A percentile compares a stretch with the other conserved stretches of the same genome.
These are phyloP conservation scores for Physocephala rufipes DNA, from an alignment of 2,888 invertebrate genomes.

Conservation along the genomic window DNA sequence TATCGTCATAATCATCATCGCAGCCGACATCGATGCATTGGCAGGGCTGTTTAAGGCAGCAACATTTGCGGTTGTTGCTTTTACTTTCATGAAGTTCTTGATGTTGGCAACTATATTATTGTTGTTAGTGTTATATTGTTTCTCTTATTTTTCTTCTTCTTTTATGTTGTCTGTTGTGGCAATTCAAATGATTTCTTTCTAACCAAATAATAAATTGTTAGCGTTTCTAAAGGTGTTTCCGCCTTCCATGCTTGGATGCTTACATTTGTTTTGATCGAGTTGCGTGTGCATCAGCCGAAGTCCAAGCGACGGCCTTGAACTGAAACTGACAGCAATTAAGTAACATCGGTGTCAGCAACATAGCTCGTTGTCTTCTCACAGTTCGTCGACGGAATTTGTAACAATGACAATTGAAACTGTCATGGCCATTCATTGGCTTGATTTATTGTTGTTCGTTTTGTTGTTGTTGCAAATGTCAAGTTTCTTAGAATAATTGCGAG, in stretches of 20 bases:
- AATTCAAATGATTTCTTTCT: conserved; percentile 16
- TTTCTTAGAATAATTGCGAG: conserved; percentile 2
- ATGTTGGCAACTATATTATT: background rate
- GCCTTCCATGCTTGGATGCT: too few relatives aligned
- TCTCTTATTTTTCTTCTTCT: background rate
- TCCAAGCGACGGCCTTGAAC: too few relatives aligned
- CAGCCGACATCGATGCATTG: conserved; percentile 32
- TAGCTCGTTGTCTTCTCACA: conserved; percentile 7
- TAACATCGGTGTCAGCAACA: conserved; percentile 14
- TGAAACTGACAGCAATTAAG: too few relatives aligned
- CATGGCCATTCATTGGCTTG: conserved; percentile 41
- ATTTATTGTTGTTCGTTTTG: conserved; percentile 7
- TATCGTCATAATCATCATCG: too few relatives aligned
- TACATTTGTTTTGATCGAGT: too few relatives aligned
- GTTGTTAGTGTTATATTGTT: conserved; percentile 13
- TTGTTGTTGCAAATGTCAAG: conserved; percentile 6
- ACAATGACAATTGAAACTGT: conserved; percentile 37
- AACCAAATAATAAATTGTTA: background rate
- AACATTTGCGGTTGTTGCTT: background rate
- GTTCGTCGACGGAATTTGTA: conserved; percentile 43
- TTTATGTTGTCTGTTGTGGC: conserved; percentile 10
- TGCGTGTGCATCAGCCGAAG: too few relatives aligned
- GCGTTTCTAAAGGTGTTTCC: background rate
- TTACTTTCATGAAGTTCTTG: background rate
- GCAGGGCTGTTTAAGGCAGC: background rate